Evolutionary conservation across 2,113 vertebrate species (phyloP).

Genomic region (Limanda limanda): DNA sequence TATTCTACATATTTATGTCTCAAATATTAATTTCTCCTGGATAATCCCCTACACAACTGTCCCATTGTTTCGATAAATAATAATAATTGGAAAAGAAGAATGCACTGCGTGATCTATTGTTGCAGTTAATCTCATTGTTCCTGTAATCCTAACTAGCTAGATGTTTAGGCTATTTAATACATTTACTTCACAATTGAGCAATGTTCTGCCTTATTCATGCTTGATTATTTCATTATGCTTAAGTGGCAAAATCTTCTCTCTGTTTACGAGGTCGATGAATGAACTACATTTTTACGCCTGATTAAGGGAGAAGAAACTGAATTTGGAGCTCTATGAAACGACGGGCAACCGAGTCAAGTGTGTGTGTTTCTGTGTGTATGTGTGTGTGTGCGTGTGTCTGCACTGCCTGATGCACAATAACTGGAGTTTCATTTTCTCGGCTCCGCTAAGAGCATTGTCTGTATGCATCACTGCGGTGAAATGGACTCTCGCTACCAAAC

Average conservation of each 20-base stretch:
- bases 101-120: conserved; percentile 57
- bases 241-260: conserved; percentile 50
- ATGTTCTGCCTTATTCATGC: conserved; percentile 47
- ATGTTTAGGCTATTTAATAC: conserved; percentile 63
- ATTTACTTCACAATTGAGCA: conserved; percentile 63
- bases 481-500: conserved; percentile 62
- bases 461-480: conserved; percentile 67
- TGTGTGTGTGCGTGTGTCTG: neutral
- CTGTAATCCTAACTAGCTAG: conserved; percentile 69
- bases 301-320: conserved; percentile 34
- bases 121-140: conserved; percentile 67
- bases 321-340: conserved; percentile 7
- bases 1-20: conserved; percentile 19
- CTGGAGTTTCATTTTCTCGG: conserved; percentile 65
- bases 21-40: conserved; percentile 32
- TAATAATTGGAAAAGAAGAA: conserved; percentile 45
- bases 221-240: conserved; percentile 59
- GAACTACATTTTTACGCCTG: conserved; percentile 45
- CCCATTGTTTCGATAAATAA: conserved; percentile 55
- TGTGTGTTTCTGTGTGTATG: neutral
- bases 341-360: neutral
- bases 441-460: conserved; percentile 62
- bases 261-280: conserved; percentile 53
- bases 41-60: conserved; percentile 61
- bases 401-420: conserved; percentile 45